Percentiles rank a stretch among this genome's conserved stretches.
Evolutionary conservation across 2,797 vertebrate genomes (phyloP).

Genomic region (Rousettus madagascariensis): DNA sequence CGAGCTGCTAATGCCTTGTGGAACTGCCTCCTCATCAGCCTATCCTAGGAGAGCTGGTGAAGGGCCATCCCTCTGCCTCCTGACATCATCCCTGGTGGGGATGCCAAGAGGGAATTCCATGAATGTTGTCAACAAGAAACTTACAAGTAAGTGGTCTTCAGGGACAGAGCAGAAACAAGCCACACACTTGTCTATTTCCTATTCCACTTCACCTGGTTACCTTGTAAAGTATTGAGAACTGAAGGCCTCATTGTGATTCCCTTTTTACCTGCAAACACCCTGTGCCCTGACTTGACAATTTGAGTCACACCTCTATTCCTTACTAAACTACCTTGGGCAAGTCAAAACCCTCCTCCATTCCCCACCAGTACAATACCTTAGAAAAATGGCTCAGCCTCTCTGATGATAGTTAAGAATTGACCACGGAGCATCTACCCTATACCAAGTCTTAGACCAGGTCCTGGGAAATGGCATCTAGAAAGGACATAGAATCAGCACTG

Average conservation of each 20-base stretch:
- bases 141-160: not conserved
- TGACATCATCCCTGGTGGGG: not conserved
- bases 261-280: not conserved
- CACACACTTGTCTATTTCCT: not conserved
- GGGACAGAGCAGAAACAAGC: not conserved
- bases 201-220: not conserved
- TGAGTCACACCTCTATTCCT: not conserved
- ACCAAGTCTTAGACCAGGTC: not conserved
- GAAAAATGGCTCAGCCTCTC: not conserved
- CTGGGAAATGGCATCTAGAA: not conserved
- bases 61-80: not conserved
- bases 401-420: not conserved
- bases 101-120: not conserved
- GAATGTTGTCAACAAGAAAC: not conserved
- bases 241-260: not conserved
- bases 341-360: not conserved
- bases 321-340: not conserved
- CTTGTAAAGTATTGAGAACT: not conserved
- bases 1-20: not conserved
- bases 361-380: not conserved
- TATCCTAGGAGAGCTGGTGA: not conserved
- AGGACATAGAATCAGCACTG: not conserved
- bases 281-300: not conserved
- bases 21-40: not conserved
- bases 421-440: not conserved